phyloP scores from a whole-genome alignment of 1,140 invertebrate genomes.

The Aphelenchoides besseyi region DNA sequence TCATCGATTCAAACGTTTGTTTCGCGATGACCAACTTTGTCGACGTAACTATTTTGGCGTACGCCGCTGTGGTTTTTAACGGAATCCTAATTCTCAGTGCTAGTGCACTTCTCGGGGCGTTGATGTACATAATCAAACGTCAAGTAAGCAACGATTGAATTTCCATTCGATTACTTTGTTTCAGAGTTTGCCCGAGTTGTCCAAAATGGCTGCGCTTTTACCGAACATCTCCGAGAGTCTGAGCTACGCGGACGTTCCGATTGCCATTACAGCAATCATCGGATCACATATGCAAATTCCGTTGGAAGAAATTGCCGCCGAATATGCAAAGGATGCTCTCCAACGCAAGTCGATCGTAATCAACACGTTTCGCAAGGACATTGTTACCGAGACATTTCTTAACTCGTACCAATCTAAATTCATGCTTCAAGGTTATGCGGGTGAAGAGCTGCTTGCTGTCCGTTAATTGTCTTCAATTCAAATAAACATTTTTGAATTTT shows the following conservation, averaged over 20 bases:
- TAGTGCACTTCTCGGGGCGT: too few species aligned
- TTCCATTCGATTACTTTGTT: too few species aligned
- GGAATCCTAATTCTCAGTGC: too few species aligned
- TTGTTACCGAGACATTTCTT: constrained; percentile 38
- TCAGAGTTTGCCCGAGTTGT: constrained; percentile 20
- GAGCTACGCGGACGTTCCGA: constrained; percentile 35
- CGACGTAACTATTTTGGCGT: too few species aligned
- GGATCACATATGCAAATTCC: constrained; percentile 39
- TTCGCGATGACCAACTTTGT: too few species aligned
- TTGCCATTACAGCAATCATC: constrained; percentile 37
- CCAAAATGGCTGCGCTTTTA: constrained; percentile 28
- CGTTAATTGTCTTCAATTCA: too few species aligned
- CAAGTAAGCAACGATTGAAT: too few species aligned
- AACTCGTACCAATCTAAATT: constrained; percentile 39
- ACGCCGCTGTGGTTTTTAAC: too few species aligned
- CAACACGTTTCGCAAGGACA: constrained; percentile 38
- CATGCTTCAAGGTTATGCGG: constrained; percentile 41
- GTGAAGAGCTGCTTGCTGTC: constrained; percentile 32
- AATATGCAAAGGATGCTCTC: constrained; percentile 38
- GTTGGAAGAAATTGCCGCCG: constrained; percentile 31
- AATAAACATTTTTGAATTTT: too few species aligned
- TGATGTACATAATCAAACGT: too few species aligned
- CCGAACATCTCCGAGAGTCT: constrained; percentile 23
- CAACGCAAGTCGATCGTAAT: constrained; percentile 37
- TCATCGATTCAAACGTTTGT: too few species aligned